Conservation (phyloP, 2,113 vertebrate genomes). For the Ptilonorhynchus violaceus region DNA sequence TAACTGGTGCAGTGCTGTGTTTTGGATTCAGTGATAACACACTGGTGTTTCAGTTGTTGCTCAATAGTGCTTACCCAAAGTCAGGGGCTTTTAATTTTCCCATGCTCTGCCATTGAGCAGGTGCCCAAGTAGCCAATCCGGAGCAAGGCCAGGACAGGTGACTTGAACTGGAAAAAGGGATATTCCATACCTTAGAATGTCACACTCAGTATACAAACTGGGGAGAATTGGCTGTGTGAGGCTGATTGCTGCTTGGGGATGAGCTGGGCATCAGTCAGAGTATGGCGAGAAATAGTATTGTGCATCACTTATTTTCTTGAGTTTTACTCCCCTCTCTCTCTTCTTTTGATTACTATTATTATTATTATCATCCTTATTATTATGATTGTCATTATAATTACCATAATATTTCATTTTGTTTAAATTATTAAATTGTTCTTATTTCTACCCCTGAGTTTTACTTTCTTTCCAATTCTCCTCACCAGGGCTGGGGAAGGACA, state of each 20-base stretch:
- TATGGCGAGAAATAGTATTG: neutral
- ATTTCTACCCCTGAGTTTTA: neutral
- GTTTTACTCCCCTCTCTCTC: neutral
- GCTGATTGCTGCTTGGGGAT: neutral
- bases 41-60: neutral
- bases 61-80: neutral
- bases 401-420: neutral
- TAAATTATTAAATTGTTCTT: neutral
- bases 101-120: neutral
- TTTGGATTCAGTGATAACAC: neutral
- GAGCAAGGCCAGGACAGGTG: neutral
- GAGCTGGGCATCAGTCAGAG: neutral
- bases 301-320: neutral
- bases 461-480: neutral
- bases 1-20: neutral
- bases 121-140: neutral
- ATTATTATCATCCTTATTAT: neutral
- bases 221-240: neutral
- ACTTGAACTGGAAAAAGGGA: neutral
- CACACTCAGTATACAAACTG: neutral
- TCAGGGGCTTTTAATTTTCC: neutral
- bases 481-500: no score
- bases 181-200: neutral
- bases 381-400: neutral
- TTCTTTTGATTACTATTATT: neutral